These are phyloP conservation scores for Portevinia maculata DNA, from an alignment of 2,888 invertebrate species.

Conservation along the genomic window DNA sequence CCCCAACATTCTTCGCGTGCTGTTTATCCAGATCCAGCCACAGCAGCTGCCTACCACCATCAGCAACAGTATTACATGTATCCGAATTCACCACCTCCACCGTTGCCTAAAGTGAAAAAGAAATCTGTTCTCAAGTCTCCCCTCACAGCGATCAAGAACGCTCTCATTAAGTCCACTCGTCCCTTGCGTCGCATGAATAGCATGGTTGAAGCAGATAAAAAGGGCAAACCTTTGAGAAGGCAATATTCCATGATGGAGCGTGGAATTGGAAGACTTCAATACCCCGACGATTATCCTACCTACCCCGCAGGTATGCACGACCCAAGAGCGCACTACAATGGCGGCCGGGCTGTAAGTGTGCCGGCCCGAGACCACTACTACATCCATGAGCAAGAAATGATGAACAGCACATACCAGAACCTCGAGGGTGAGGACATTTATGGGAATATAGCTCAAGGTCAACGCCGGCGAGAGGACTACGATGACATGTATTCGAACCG, in stretches of 20 bases:
- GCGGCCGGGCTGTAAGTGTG: conserved; percentile 70
- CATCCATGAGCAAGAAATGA: conserved; percentile 77
- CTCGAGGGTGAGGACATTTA: conserved; percentile 82
- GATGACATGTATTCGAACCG: conserved; percentile 82
- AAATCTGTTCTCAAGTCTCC: conserved; percentile 82
- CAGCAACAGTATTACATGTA: conserved; percentile 77
- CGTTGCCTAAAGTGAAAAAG: conserved; percentile 81
- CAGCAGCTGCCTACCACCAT: conserved; percentile 60
- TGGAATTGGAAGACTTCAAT: conserved; percentile 80
- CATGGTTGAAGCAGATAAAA: conserved; percentile 81
- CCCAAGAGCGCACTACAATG: conserved; percentile 75
- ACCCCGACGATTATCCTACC: conserved; percentile 81
- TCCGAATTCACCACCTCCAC: conserved; percentile 78
- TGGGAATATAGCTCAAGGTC: conserved; percentile 78
- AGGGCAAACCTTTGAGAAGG: conserved; percentile 79
- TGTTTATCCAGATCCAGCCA: conserved; percentile 75
- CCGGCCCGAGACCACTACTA: conserved; percentile 70
- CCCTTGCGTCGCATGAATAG: conserved; percentile 82
- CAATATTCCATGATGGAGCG: conserved; percentile 83
- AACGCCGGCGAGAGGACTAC: conserved; percentile 76
- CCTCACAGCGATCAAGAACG: conserved; percentile 81
- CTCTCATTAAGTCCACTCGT: conserved; percentile 81
- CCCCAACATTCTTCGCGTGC: conserved; percentile 77
- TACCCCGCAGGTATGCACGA: conserved; percentile 80
- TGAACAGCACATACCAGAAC: conserved; percentile 82